Base-by-base conservation (phyloP, 2,888 invertebrate species). In the Dynastes grantii region DNA sequence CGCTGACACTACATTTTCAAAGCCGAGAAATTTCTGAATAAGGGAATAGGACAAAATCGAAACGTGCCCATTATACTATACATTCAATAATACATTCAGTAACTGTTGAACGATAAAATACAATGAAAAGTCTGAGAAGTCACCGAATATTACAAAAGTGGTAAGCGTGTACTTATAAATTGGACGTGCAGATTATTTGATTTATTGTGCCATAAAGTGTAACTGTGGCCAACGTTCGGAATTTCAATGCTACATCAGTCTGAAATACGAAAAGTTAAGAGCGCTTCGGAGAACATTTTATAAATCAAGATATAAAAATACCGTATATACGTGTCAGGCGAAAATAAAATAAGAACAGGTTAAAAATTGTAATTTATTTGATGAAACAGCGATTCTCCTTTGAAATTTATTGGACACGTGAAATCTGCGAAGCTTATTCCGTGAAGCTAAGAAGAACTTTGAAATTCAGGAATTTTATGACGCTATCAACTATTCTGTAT, bases 171-270 rank as follows among this genome's bases (percentile, higher is more conserved):
- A 68, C 51, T 75, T 63, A 61, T 75, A 75, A 75, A 75, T 45
- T 75, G 61, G 73, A 75, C 73, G 73, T 63, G 71, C 45, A 45
- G 73, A 75, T 61, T 75, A 75, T 75, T 75, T 75, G 73, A 75
- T 75, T 75, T 75, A 75, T 61, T 49, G 45, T 27, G 45, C 40
- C 73, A 61, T 75, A 75, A 75, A 75, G 49, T 75, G 16, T 75
- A 75, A 61, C 45, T 49, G 45, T 40, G 27, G 61, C 45, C 61
- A 61, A 75, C 73, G 73, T 27, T 27, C 13, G 45, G 73, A 75
- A 75, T 75, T 61, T 40, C 45, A 75, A 75, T 63, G 58, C 13
- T 27, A 45, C 45, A n/a, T 13, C 61, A 16, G 61, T 11, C 29
- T 75, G 27, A 55, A 63, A 49, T 22, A 27, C 61, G 58, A 63